Conservation (phyloP, 2,888 invertebrate genomes). For the Lagria hirta region DNA sequence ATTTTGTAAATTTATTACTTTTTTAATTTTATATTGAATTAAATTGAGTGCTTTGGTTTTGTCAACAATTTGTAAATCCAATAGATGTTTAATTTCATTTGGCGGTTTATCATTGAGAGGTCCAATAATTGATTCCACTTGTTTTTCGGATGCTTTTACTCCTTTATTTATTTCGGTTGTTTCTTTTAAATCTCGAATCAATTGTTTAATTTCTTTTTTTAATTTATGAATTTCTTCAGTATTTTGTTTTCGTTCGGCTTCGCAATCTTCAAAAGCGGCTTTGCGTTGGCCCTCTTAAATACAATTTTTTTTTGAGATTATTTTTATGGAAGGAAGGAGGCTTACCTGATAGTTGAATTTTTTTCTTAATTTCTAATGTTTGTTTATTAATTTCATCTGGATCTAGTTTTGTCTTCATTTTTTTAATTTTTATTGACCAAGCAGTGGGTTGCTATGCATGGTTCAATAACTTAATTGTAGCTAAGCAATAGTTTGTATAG, state of each 20-base stretch:
- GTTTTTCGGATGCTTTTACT: conserved; percentile 37
- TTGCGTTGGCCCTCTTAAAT: conserved; percentile 79
- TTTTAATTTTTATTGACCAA: background rate
- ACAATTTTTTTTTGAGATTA: conserved; percentile 3
- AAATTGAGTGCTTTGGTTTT: conserved; percentile 73
- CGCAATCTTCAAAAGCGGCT: conserved; percentile 79
- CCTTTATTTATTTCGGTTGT: conserved; percentile 58
- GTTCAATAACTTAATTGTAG: too few relatives aligned
- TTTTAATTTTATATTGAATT: conserved; percentile 67
- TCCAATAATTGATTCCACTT: conserved; percentile 48
- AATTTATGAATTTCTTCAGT: conserved; percentile 68
- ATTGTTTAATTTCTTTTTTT: conserved; percentile 71
- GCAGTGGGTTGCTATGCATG: too few relatives aligned
- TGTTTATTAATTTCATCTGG: conserved; percentile 64
- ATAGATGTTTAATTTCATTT: conserved; percentile 57
- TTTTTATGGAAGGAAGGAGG: background rate
- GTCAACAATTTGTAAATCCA: conserved; percentile 72
- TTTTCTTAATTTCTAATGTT: conserved; percentile 83
- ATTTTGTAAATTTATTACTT: too few relatives aligned
- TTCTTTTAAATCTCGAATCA: conserved; percentile 62
- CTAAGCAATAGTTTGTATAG: too few relatives aligned
- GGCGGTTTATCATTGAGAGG: conserved; percentile 56
- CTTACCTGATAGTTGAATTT: conserved; percentile 79
- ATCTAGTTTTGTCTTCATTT: conserved; percentile 55
- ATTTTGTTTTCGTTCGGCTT: conserved; percentile 72